Evolutionary conservation across 2,797 vertebrate species (phyloP).

Genomic region (Scleropages formosus): DNA sequence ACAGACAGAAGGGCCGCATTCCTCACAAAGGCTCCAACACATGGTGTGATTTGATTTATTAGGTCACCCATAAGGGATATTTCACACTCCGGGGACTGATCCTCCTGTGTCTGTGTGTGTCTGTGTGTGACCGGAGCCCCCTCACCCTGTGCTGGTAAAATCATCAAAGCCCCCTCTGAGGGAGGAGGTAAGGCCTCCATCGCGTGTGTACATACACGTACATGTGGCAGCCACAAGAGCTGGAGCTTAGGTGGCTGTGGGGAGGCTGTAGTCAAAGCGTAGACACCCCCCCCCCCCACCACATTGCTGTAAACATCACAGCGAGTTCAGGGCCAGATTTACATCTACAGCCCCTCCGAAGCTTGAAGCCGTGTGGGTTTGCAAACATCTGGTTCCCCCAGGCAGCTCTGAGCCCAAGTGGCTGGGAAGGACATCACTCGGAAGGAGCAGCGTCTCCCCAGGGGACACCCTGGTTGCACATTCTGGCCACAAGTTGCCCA

Average conservation of each 20-base stretch:
- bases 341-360: too few species aligned
- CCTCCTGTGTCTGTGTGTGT: neutral
- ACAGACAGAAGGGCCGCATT: neutral
- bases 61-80: too few species aligned
- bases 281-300: neutral
- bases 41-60: neutral
- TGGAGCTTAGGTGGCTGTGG: conserved; percentile 34
- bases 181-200: conserved; percentile 31
- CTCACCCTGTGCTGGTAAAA: conserved; percentile 50
- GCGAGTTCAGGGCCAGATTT: neutral
- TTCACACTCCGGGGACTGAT: too few species aligned
- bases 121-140: conserved; percentile 2
- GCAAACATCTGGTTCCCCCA: too few species aligned
- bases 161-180: conserved; percentile 45
- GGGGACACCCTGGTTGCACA: too few species aligned
- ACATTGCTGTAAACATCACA: conserved; percentile 35
- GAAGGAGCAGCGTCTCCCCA: too few species aligned
- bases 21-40: neutral
- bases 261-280: conserved; percentile 43
- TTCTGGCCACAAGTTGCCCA: too few species aligned
- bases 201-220: conserved; percentile 51
- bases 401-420: too few species aligned
- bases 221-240: conserved; percentile 24
- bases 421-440: too few species aligned
- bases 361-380: too few species aligned